Conservation (phyloP, 37 sponge, comb jelly and placozoan species). For the Oopsacas minuta region DNA sequence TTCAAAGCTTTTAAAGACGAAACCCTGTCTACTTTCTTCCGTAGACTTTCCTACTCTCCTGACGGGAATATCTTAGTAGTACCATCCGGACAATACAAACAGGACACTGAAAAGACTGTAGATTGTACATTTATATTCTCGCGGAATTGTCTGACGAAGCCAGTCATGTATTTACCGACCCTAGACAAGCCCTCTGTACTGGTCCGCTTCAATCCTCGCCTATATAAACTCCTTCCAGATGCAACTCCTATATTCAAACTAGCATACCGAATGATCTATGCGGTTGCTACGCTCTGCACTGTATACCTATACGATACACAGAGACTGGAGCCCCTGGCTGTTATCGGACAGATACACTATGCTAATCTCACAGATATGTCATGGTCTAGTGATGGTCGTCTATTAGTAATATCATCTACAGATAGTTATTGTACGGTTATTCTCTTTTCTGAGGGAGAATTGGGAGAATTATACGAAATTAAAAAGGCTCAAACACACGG, state of each 20-base stretch:
- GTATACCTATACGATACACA: conserved; percentile 88
- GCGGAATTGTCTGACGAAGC: conserved; percentile 44
- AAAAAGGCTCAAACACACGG: too few species aligned
- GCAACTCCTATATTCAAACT: conserved; percentile 38
- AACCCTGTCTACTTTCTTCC: conserved; percentile 53
- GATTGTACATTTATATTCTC: conserved; percentile 48
- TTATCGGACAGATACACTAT: conserved; percentile 78
- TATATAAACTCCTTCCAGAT: conserved; percentile 44
- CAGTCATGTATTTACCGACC: conserved; percentile 63
- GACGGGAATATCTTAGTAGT: conserved; percentile 86
- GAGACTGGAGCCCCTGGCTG: conserved; percentile 55
- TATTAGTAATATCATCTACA: conserved; percentile 62
- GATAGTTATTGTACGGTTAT: conserved; percentile 89
- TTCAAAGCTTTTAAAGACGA: conserved; percentile 40
- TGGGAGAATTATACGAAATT: conserved; percentile 33
- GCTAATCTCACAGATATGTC: conserved; percentile 81
- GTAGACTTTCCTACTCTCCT: conserved; percentile 76
- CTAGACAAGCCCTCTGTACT: conserved; percentile 66
- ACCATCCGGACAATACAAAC: conserved; percentile 53
- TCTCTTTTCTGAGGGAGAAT: conserved; percentile 58
- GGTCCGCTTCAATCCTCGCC: conserved; percentile 65
- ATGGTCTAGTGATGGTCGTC: conserved; percentile 80
- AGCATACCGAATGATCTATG: conserved; percentile 84
- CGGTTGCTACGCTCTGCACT: conserved; percentile 69
- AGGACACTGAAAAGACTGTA: conserved; percentile 13